A percentile compares a stretch with the other conserved stretches of the same genome.
These are phyloP conservation scores for Rhodeus uyekii DNA, from an alignment of 2,797 vertebrate species.

Conservation along the genomic window DNA sequence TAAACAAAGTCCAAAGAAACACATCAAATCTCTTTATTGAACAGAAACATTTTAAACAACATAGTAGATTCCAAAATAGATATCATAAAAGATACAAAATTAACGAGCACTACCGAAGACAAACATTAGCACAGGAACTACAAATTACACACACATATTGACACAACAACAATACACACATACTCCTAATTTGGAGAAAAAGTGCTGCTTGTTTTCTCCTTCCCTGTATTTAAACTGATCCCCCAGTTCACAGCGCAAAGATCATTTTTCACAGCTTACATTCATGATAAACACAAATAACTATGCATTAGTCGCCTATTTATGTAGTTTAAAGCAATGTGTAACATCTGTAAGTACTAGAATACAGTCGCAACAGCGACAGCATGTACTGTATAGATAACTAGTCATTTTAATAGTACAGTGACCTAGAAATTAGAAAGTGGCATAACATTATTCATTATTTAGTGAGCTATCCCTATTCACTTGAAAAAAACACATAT, in stretches of 20 bases:
- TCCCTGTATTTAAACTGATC: constrained; percentile 54
- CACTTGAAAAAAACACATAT: constrained; percentile 60
- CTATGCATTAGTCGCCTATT: constrained; percentile 29
- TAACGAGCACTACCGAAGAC: constrained; percentile 41
- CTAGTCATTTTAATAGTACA: constrained; percentile 37
- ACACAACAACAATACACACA: constrained; percentile 43
- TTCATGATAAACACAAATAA: constrained; percentile 45
- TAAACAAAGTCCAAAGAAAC: constrained; percentile 1
- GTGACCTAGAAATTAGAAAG: constrained; percentile 41
- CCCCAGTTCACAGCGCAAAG: constrained; percentile 48
- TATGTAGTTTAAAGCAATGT: constrained; percentile 18
- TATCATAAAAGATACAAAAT: constrained; percentile 63
- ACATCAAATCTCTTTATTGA: constrained; percentile 36
- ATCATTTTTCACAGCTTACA: constrained; percentile 63
- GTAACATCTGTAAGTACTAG: constrained; percentile 40
- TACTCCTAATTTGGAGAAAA: constrained; percentile 49
- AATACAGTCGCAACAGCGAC: constrained; percentile 36
- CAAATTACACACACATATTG: constrained; percentile 36
- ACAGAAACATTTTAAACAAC: constrained; percentile 22
- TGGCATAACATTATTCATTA: constrained; percentile 22
- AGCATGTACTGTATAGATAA: constrained; percentile 20
- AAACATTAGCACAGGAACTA: constrained; percentile 31
- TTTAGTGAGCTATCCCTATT: constrained; percentile 25
- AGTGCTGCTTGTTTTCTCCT: constrained; percentile 66
- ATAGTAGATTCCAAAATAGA: constrained; percentile 43